phyloP scores from a whole-genome alignment of 2,888 invertebrate species.

The Pyralis farinalis region DNA sequence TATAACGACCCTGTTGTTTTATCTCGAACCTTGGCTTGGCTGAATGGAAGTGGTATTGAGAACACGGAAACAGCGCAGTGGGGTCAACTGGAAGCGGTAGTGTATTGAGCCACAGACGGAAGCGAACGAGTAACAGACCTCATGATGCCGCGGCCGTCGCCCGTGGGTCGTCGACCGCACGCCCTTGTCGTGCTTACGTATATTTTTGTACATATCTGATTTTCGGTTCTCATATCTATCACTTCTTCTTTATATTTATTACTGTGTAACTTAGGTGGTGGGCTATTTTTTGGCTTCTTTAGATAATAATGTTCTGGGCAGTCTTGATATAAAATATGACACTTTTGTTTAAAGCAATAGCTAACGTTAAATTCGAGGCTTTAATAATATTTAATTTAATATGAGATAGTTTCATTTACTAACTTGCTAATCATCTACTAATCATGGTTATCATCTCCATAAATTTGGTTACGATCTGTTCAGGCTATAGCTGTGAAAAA shows the following conservation, averaged over 20 bases:
- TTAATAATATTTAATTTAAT: no score
- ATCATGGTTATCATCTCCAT: no score
- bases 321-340: no score
- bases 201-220: slow-evolving; percentile 19
- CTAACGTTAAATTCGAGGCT: no score
- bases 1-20: slow-evolving; percentile 3
- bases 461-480: no score
- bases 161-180: slow-evolving; percentile 43
- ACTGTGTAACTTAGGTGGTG: background rate
- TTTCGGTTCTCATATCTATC: background rate
- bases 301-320: no score
- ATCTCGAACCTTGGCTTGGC: slow-evolving; percentile 21
- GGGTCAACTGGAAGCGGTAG: slow-evolving; percentile 39
- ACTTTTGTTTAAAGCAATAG: no score
- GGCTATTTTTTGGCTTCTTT: no score
- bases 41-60: slow-evolving; percentile 26
- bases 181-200: slow-evolving; percentile 37
- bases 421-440: no score
- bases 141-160: slow-evolving; percentile 11
- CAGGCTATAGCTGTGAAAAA: no score
- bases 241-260: background rate
- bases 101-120: slow-evolving; percentile 12
- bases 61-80: slow-evolving; percentile 31
- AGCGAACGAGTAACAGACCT: slow-evolving; percentile 10
- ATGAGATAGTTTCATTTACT: no score